A percentile compares a stretch with the other conserved stretches of the same genome.
Evolutionary conservation across 2,113 vertebrate species (phyloP).

Genomic region (Ivindomyrus marchei): DNA sequence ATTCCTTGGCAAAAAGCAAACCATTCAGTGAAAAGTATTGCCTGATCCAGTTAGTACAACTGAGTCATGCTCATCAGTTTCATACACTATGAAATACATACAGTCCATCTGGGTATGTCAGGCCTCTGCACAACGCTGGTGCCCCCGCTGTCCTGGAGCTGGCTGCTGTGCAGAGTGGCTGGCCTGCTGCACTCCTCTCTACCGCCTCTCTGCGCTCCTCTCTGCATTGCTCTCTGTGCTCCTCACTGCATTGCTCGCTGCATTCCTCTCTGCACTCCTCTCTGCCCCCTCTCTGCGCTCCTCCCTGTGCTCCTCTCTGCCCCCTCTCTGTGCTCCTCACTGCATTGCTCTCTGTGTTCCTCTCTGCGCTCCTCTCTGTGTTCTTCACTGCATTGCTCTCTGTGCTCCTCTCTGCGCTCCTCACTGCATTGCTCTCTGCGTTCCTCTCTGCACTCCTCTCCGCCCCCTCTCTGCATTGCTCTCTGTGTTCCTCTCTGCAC

Average conservation of each 20-base stretch:
- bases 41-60: not conserved
- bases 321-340: too few relatives aligned
- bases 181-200: too few relatives aligned
- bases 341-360: not conserved
- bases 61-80: not conserved
- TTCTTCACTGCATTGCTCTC: not conserved
- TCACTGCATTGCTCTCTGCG: not conserved
- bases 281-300: too few relatives aligned
- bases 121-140: not conserved
- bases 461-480: too few relatives aligned
- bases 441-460: not conserved
- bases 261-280: not conserved
- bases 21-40: not conserved
- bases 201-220: too few relatives aligned
- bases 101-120: not conserved
- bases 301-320: too few relatives aligned
- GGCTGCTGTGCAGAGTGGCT: not conserved
- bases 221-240: too few relatives aligned
- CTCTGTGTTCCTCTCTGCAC: conserved; percentile 43
- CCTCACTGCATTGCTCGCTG: too few relatives aligned
- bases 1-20: not conserved
- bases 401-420: not conserved
- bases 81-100: not conserved
- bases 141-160: too few relatives aligned
- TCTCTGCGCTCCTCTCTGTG: not conserved